phyloP scores from a whole-genome alignment of 2,797 vertebrate genomes.

The Lerista edwardsae region DNA sequence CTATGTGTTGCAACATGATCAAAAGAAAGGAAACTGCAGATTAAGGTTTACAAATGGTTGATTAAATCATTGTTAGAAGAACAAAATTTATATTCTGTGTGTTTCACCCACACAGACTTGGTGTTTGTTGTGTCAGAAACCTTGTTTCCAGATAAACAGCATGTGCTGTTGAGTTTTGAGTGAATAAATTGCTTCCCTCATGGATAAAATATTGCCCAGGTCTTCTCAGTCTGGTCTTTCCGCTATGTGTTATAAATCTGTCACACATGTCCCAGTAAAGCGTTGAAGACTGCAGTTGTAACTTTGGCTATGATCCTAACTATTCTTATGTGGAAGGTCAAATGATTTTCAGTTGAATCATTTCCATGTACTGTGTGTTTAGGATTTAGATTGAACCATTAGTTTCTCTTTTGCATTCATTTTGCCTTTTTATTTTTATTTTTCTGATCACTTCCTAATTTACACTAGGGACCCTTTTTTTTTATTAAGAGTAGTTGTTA shows the following conservation, averaged over 20 bases:
- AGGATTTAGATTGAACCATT: background rate
- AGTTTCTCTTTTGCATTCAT: background rate
- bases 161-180: background rate
- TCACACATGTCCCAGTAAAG: conserved; percentile 11
- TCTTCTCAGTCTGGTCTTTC: conserved; percentile 3
- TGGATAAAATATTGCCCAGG: background rate
- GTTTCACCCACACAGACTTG: background rate
- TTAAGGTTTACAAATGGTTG: background rate
- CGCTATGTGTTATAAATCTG: conserved; percentile 12
- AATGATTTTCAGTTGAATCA: conserved; percentile 5
- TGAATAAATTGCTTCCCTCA: conserved; percentile 1
- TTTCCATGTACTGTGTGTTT: background rate
- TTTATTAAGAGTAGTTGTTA: too few relatives aligned
- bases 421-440: background rate
- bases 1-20: background rate
- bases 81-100: background rate
- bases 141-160: conserved; percentile 4
- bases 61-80: background rate
- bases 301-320: conserved; percentile 17
- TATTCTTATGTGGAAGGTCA: conserved; percentile 10
- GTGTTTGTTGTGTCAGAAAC: background rate
- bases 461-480: background rate
- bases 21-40: too few relatives aligned
- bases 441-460: background rate
- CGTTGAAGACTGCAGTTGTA: conserved; percentile 3